A percentile compares a stretch with the other conserved stretches of the same genome.
phyloP scores from a whole-genome alignment of 2,797 vertebrate genomes.

The Amazonetta brasiliensis region DNA sequence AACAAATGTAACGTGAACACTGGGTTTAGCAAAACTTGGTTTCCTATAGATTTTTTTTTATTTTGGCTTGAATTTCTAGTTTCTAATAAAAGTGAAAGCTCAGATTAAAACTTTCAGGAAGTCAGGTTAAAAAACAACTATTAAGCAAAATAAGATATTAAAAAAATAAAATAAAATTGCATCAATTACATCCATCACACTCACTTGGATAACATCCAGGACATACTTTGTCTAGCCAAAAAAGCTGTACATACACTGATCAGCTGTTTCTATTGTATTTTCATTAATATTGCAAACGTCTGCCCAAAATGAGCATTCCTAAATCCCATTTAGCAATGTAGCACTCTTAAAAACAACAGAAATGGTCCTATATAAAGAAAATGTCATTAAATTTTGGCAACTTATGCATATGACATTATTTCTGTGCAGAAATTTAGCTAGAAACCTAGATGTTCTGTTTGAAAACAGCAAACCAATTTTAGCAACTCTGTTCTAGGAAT shows the following conservation, averaged over 20 bases:
- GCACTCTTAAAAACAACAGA: not conserved
- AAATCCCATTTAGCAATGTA: conserved; percentile 5
- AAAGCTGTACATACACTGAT: not conserved
- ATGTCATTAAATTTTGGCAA: not conserved
- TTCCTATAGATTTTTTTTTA: not conserved
- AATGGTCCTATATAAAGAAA: not conserved
- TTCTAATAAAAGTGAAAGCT: conserved; percentile 9
- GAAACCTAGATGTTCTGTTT: not conserved
- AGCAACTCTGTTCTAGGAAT: not conserved
- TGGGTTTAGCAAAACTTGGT: not conserved
- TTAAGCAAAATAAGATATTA: conserved; percentile 1
- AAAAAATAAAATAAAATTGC: not conserved
- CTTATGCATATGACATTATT: not conserved
- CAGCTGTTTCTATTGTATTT: not conserved
- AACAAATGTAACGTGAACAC: not conserved
- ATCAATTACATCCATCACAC: not conserved
- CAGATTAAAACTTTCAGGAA: not conserved
- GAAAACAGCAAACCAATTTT: conserved; percentile 19
- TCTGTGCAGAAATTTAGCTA: not conserved
- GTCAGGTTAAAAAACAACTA: conserved; percentile 4
- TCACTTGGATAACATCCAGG: not conserved
- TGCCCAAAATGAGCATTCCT: not conserved
- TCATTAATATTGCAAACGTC: not conserved
- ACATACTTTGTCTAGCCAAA: not conserved
- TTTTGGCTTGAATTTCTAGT: not conserved